Conservation (phyloP, 2,113 vertebrate genomes). For the Eublepharis macularius region DNA sequence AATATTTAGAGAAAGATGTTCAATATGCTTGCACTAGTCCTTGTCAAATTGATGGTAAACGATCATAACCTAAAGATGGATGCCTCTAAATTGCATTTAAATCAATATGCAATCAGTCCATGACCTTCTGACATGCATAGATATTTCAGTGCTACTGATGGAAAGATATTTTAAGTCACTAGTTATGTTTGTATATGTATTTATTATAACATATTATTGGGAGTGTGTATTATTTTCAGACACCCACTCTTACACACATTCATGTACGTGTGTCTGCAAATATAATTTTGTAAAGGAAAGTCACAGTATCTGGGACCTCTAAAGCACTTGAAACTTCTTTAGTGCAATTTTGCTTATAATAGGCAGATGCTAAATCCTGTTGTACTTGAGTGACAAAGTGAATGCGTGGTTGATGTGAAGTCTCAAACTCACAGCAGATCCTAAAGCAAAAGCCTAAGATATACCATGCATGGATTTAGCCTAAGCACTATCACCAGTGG, state of each 20-base stretch:
- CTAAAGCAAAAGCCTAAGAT: background rate
- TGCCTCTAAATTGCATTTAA: conserved; percentile 29
- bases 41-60: conserved; percentile 39
- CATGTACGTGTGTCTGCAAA: background rate
- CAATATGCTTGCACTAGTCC: background rate
- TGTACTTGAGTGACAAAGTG: background rate
- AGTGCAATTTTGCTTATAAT: background rate
- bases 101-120: conserved; percentile 46
- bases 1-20: conserved; percentile 10
- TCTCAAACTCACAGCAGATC: background rate
- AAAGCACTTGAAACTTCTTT: background rate
- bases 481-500: background rate
- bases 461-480: background rate
- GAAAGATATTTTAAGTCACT: background rate
- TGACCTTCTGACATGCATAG: conserved; percentile 38
- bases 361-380: background rate
- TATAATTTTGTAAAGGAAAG: background rate
- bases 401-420: background rate
- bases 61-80: conserved; percentile 18
- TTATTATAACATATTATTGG: background rate
- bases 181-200: background rate
- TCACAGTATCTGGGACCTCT: background rate
- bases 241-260: background rate
- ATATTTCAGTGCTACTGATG: background rate
- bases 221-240: background rate